Evolutionary conservation across 1,140 invertebrate species (phyloP), one percentile per base, ranked within the genome.

Genomic region (Scaptomyza hsui): DNA sequence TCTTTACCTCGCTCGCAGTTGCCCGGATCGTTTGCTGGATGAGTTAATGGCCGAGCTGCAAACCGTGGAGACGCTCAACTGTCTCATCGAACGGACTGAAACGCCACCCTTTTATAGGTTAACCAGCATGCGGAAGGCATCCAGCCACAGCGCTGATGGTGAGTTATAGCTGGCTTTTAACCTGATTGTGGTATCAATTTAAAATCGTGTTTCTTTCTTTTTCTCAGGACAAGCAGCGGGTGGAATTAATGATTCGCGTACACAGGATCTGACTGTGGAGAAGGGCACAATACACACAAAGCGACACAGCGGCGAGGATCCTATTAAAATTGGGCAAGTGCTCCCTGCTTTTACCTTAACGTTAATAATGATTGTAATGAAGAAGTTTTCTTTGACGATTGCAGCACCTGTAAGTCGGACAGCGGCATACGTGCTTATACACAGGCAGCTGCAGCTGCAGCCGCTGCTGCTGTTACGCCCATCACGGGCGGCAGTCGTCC

Each of bases 271-370:
- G 45, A 93, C 93, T 0, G 95, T 97, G 0, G 97, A 98, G 88
- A 97, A 97, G 91, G 98, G 98, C 15, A 98, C 97, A 0, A 97
- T 99, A 51, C 98, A 99, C 90, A 99, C 98, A 0, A 99, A 99
- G 92, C 92, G 98, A 19, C 97, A 98, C 85, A 98, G 97, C 85
- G 97, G 97, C 10, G 97, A 98, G 90, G 97, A 98, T 92, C 95
- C 95, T 1, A 94, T 95, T 4, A 96, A 96, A 91, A 94, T 93
- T 16, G 94, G 94, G 93, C n/a, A 80, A 70, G 68, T 67, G 1
- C 1, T 9, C 1, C 7, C n/a, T 35, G 0, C n/a, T 1, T 4
- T 2, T 2, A 13, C 2, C 1, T 19, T 13, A 3, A 0, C 5
- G 19, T 35, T 1, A 12, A 3, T 19, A 1, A 24, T 0, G 4